Percentiles rank a stretch among this genome's conserved stretches.
Conservation (phyloP, 2,113 vertebrate genomes). For the Jaculus jaculus region DNA sequence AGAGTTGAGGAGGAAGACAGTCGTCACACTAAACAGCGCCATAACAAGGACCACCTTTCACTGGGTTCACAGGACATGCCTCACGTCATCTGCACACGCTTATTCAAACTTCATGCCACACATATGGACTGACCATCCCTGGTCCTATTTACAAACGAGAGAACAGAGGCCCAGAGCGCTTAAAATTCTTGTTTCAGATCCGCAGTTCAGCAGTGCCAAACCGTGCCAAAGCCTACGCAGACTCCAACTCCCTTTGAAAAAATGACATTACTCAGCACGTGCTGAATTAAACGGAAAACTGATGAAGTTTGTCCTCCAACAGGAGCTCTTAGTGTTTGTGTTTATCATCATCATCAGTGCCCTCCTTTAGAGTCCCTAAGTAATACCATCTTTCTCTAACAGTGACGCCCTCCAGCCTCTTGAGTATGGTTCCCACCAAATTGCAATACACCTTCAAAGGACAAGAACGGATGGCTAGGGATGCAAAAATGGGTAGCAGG, state of each 20-base stretch:
- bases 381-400: not conserved
- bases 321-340: not conserved
- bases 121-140: not conserved
- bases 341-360: not conserved
- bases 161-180: not conserved
- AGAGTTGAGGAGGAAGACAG: not conserved
- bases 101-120: not conserved
- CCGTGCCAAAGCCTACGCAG: not conserved
- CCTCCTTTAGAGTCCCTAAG: not conserved
- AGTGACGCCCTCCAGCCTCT: not conserved
- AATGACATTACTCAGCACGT: not conserved
- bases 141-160: not conserved
- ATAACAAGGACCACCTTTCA: too few relatives aligned
- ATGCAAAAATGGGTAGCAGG: too few relatives aligned
- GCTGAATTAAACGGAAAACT: not conserved
- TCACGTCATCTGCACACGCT: fast-evolving
- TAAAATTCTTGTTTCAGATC: not conserved
- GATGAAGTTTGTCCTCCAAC: not conserved
- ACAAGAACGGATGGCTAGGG: not conserved
- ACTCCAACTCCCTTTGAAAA: not conserved
- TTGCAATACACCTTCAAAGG: not conserved
- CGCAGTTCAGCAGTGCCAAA: not conserved
- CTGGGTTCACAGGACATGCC: not conserved
- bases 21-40: not conserved
- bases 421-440: not conserved